Evolutionary conservation across 2,888 invertebrate genomes (phyloP).

Genomic region (Pristionchus mayeri): DNA sequence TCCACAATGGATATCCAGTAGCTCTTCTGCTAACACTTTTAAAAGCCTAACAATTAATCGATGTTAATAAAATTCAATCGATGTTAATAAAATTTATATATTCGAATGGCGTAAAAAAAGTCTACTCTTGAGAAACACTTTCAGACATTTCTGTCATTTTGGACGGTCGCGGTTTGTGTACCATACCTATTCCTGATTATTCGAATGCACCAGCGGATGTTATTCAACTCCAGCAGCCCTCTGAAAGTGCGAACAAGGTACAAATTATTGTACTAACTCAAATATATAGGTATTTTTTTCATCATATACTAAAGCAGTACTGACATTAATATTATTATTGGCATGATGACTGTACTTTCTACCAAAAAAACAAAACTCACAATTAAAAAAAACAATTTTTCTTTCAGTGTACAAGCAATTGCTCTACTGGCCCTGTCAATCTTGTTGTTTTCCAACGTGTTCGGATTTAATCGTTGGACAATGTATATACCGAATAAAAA

Average conservation of each 20-base stretch:
- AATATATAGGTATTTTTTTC: too few species aligned
- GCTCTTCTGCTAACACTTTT: background rate
- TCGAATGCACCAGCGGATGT: background rate
- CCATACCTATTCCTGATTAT: background rate
- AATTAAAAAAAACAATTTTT: background rate
- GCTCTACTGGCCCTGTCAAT: background rate
- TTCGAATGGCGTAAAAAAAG: too few species aligned
- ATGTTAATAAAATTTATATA: background rate
- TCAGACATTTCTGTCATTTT: background rate
- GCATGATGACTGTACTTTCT: too few species aligned
- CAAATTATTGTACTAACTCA: too few species aligned
- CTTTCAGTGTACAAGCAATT: background rate
- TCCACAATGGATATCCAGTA: too few species aligned
- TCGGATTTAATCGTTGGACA: background rate
- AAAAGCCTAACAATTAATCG: too few species aligned
- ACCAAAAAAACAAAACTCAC: background rate
- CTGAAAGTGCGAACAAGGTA: background rate
- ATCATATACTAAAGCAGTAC: too few species aligned
- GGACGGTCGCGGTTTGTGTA: background rate
- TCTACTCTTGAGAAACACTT: too few species aligned
- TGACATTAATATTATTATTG: too few species aligned
- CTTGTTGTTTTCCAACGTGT: background rate
- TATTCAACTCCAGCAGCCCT: background rate
- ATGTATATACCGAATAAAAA: background rate
- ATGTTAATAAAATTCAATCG: too few species aligned